Evolutionary conservation across 1,140 invertebrate genomes (phyloP), one percentile per base, ranked within the genome.

Genomic region (Aphidius gifuensis): DNA sequence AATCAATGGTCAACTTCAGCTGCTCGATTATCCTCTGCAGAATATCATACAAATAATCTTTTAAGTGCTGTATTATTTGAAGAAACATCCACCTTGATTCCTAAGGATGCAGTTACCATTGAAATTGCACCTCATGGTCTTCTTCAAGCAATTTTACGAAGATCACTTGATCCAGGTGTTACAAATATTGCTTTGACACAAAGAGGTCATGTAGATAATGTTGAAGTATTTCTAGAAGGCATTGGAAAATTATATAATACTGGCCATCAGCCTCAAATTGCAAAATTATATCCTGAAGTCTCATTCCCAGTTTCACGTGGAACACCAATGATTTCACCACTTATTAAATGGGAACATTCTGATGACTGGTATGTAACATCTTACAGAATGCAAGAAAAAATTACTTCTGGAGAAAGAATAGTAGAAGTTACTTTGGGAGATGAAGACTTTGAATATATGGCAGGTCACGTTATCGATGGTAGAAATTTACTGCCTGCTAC

Each of bases 21-120:
- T 5, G 87, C 89, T 3, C 82, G 86, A 60, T 73, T 85, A 8
- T 94, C 89, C 0, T 96, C 93, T 0, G 89, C 94, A 4, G 91
- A 94, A 68, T 98, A 98, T 74, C 92, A 95, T 71, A 94, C 94
- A 0, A 96, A 97, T 74, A 98, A 97, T 76, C 79, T 97, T 6
- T 77, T 95, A 49, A 87, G 79, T 66, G 87, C 92, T 32, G 93
- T 96, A 0, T 78, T 94, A 1, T 96, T 97, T 71, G 90, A 94
- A 70, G 92, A 95, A 77, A 89, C 89, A 1, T 79, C 91, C 1
- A 80, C 83, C 7, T 80, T 90, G 54, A 87, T 97, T 32, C 93
- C 92, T 0, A 79, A 82, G 49, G 89, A 95, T 75, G 89, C 93
- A 0, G 81, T 96, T 56, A 85, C 88, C 0, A 90, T 91, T 69